Conservation (phyloP, 2,888 invertebrate species). For the Pristionchus arcanus region DNA sequence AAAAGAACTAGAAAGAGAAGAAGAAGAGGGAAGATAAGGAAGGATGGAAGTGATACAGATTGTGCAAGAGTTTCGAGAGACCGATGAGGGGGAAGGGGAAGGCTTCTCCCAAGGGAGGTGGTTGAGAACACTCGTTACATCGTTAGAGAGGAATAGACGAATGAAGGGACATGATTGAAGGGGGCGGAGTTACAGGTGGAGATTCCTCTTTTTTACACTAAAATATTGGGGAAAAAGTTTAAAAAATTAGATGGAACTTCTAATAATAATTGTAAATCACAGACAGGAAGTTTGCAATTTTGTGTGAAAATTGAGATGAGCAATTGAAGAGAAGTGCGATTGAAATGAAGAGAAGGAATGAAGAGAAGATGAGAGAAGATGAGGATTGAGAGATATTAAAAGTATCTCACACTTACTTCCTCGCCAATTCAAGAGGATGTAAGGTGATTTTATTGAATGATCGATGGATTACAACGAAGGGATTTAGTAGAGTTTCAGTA, state of each 20-base stretch:
- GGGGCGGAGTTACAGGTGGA: neutral
- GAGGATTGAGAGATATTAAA: constrained; percentile 4
- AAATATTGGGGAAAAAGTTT: neutral
- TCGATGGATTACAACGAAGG: neutral
- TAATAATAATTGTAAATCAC: constrained; percentile 11
- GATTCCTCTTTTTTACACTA: neutral
- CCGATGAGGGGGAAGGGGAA: neutral
- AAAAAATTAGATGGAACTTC: neutral
- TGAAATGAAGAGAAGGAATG: constrained; percentile 24
- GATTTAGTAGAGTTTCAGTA: neutral
- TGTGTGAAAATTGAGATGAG: neutral
- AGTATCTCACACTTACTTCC: neutral
- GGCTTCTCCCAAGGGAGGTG: neutral
- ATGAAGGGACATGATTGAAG: constrained; percentile 46
- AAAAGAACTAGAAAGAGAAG: constrained; percentile 26
- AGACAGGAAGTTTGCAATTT: constrained; percentile 36
- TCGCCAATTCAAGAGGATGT: neutral
- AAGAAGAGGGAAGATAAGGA: constrained; percentile 17
- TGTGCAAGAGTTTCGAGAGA: constrained; percentile 34
- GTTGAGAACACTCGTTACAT: constrained; percentile 44
- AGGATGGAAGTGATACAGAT: constrained; percentile 46
- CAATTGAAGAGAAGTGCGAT: constrained; percentile 16
- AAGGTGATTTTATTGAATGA: neutral
- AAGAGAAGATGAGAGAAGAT: neutral
- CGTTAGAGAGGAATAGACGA: neutral